Base-by-base conservation (phyloP, 2,113 vertebrate species). In the Vireo altiloquus region DNA sequence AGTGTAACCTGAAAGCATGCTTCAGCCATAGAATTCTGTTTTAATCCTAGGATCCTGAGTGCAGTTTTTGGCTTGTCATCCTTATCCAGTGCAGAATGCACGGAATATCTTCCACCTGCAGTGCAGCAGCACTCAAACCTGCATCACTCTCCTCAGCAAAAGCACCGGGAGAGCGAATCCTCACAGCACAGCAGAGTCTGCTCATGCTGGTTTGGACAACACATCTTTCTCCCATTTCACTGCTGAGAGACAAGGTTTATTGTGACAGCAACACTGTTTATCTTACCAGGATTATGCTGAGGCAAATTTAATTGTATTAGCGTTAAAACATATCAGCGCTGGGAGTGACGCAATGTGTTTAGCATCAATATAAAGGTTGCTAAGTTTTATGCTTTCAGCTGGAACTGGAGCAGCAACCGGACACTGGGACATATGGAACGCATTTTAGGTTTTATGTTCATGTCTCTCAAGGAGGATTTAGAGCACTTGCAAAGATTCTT, bases 351-450 rank as follows among this genome's bases (percentile, higher is more conserved):
- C 97, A 98, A 98, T 98, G 71, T 98, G 97, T 98, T 98, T 98
- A 98, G 92, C 96, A 98, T 98, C 97, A 98, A 96, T 98, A 98
- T 90, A 95, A 97, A 98, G 94, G 98, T 98, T 98, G 97, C 97
- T 98, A 98, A 96, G 97, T 97, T 97, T 97, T 98, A 90, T 95
- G 90, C 88, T 96, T 97, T 96, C 96, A 97, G 94, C 96, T 98
- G 97, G 97, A 98, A 96, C 96, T 96, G 96, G 92, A 97, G 95
- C 86, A 93, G 95, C 87, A 90, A 92, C 69, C 95, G 96, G 96
- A 98, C 96, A 94, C 96, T 96, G 82, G 79, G 96, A 97, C 98
- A 98, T 98, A 98, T 97, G 98, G 98, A 98, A 98, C 6, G 3
- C 83, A 98, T 98, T 98, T 97, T 85, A 65, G 80, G 76, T 92